These are phyloP conservation scores for Sesia apiformis DNA, from an alignment of 2,888 invertebrate genomes.

Conservation along the genomic window DNA sequence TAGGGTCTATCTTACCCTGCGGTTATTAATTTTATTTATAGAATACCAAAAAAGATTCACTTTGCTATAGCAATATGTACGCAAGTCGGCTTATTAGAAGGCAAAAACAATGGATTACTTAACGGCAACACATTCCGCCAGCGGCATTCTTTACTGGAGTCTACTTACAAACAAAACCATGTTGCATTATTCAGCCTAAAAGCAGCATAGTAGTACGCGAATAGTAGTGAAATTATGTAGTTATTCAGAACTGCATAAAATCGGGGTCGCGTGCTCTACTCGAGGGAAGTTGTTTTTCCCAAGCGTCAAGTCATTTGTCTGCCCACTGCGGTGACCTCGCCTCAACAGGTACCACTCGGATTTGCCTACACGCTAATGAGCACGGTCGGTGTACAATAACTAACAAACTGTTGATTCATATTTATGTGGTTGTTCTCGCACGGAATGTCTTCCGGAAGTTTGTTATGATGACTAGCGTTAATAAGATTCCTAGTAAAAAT, in stretches of 20 bases:
- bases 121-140: too few species aligned
- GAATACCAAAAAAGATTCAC: too few species aligned
- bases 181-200: background rate
- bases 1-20: too few species aligned
- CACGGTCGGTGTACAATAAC: background rate
- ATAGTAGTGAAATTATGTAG: background rate
- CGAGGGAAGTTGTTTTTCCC: background rate
- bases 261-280: background rate
- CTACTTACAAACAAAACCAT: too few species aligned
- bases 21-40: too few species aligned
- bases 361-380: background rate
- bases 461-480: too few species aligned
- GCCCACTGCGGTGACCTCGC: background rate
- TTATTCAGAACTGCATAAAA: background rate
- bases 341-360: slow-evolving; percentile 8
- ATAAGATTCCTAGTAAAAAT: too few species aligned
- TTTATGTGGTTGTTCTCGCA: background rate
- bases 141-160: too few species aligned
- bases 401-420: background rate
- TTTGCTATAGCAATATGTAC: too few species aligned
- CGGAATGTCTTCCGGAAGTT: too few species aligned
- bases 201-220: background rate
- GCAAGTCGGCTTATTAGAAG: too few species aligned
- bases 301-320: background rate
- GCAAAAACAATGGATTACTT: too few species aligned